Percentiles rank a stretch among this genome's conserved stretches.
Conservation (phyloP, 2,888 invertebrate species). For the Ceramica pisi region DNA sequence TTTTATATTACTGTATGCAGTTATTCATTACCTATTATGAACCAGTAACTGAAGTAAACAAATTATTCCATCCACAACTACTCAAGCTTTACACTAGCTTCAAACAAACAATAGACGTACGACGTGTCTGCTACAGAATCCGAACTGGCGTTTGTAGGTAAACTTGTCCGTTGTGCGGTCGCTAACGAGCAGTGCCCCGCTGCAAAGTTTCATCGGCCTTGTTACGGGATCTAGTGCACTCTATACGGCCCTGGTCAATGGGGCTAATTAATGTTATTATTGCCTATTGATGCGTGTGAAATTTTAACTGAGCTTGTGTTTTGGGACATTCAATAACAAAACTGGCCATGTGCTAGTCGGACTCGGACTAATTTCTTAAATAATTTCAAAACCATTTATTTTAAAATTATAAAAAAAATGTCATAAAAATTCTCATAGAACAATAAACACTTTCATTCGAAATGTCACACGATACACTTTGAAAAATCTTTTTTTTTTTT, state of each 20-base stretch:
- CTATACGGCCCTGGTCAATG: slow-evolving; percentile 20
- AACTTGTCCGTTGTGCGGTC: slow-evolving; percentile 49
- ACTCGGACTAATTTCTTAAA: too few species aligned
- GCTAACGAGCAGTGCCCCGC: slow-evolving; percentile 58
- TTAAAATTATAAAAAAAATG: too few species aligned
- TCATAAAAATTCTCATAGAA: too few species aligned
- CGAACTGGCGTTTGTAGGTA: slow-evolving; percentile 44
- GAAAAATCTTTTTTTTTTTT: too few species aligned
- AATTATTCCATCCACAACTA: background rate
- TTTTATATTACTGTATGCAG: too few species aligned
- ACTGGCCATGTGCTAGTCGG: too few species aligned
- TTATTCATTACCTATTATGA: background rate
- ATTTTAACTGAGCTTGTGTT: too few species aligned
- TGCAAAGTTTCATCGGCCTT: slow-evolving; percentile 60
- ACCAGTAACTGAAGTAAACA: background rate
- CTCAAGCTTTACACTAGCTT: background rate
- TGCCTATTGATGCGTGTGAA: background rate
- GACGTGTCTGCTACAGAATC: slow-evolving; percentile 39
- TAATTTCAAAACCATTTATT: too few species aligned
- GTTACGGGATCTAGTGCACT: slow-evolving; percentile 49
- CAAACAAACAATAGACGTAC: slow-evolving; percentile 20
- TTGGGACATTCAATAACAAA: too few species aligned
- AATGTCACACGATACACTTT: too few species aligned
- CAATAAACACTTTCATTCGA: too few species aligned
- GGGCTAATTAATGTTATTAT: slow-evolving; percentile 37